These are phyloP conservation scores for Melanargia galathea DNA, from an alignment of 2,888 invertebrate species.

Conservation along the genomic window DNA sequence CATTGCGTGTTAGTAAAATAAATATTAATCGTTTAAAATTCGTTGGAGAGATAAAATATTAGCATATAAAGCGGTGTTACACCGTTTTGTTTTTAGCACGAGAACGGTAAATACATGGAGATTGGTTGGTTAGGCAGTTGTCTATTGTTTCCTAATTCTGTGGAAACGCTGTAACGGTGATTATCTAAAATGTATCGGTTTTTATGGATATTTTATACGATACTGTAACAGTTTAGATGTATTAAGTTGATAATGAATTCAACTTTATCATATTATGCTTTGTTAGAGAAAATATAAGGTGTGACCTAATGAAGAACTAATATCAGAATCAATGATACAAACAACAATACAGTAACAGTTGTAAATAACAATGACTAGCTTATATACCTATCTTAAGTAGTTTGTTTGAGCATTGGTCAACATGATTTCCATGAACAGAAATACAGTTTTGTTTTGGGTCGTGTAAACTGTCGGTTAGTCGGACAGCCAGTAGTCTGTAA, in stretches of 20 bases:
- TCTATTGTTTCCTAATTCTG: conserved; percentile 45
- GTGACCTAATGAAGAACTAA: too few relatives aligned
- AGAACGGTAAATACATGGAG: conserved; percentile 49
- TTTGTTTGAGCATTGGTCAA: not conserved
- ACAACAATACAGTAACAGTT: too few relatives aligned
- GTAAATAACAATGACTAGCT: too few relatives aligned
- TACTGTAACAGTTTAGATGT: conserved; percentile 35
- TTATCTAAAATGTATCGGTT: conserved; percentile 59
- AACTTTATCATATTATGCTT: not conserved
- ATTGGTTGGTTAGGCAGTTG: conserved; percentile 48
- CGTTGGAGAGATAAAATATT: conserved; percentile 15
- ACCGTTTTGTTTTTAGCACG: conserved; percentile 17
- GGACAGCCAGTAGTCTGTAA: conserved; percentile 13
- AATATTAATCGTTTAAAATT: not conserved
- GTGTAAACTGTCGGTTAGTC: conserved; percentile 20
- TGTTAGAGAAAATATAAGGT: too few relatives aligned
- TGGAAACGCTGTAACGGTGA: conserved; percentile 28
- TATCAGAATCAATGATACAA: too few relatives aligned
- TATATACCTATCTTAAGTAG: too few relatives aligned
- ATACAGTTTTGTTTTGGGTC: conserved; percentile 24
- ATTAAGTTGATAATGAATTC: not conserved
- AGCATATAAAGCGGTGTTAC: conserved; percentile 19
- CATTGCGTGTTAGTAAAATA: not conserved
- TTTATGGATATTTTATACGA: conserved; percentile 38
- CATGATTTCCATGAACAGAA: conserved; percentile 16